These are phyloP conservation scores for Taenioides sp. DNA, from an alignment of 2,797 vertebrate species.

Conservation along the genomic window DNA sequence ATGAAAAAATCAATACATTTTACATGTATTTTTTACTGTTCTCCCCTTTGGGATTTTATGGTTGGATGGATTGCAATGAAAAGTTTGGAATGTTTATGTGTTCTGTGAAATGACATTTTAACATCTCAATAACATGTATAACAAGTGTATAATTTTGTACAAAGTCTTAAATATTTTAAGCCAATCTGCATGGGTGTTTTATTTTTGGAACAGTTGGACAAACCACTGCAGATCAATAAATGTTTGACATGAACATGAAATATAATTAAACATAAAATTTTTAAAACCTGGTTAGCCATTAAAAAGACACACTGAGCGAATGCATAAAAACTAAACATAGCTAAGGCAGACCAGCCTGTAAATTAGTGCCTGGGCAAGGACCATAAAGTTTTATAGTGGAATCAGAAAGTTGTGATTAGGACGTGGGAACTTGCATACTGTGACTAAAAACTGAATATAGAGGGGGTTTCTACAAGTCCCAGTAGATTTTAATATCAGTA, in stretches of 20 bases:
- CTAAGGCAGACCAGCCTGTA: slow-evolving; percentile 19
- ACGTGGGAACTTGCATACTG: neutral
- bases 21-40: no score
- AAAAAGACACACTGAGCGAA: slow-evolving; percentile 38
- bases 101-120: no score
- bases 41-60: no score
- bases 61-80: no score
- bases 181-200: neutral
- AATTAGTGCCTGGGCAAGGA: slow-evolving; percentile 19
- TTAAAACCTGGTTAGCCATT: slow-evolving; percentile 51
- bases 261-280: slow-evolving; percentile 51
- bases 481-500: neutral
- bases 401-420: slow-evolving; percentile 19
- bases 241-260: slow-evolving; percentile 29
- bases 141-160: no score
- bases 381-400: slow-evolving; percentile 29
- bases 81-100: no score
- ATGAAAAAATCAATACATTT: no score
- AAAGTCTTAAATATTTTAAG: no score
- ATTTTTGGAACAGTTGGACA: slow-evolving; percentile 26
- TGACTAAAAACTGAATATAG: slow-evolving; percentile 8
- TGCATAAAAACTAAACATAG: slow-evolving; percentile 13
- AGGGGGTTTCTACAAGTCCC: slow-evolving; percentile 18
- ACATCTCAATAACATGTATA: no score
- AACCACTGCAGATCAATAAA: slow-evolving; percentile 27